Percentiles rank a stretch among this genome's conserved stretches.
These are phyloP conservation scores for Caenorhabditis sulstoni DNA, from an alignment of 2,888 invertebrate species.

Conservation along the genomic window DNA sequence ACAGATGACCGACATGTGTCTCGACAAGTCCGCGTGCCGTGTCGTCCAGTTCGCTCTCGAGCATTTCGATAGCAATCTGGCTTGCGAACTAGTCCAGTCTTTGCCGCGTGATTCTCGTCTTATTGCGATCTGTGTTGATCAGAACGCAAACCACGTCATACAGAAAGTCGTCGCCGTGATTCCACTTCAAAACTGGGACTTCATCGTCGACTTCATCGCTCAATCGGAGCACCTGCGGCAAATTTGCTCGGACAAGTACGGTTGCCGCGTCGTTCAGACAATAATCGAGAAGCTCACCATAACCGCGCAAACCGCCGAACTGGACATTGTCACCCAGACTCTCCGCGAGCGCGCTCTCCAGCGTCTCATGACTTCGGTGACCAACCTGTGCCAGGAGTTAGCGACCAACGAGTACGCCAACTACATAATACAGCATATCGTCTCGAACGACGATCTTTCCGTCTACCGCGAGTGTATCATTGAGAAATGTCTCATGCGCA, in stretches of 20 bases:
- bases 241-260: conserved; percentile 68
- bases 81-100: conserved; percentile 25
- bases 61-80: conserved; percentile 15
- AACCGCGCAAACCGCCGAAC: conserved; percentile 34
- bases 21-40: conserved; percentile 75
- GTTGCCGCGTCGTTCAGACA: conserved; percentile 68
- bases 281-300: conserved; percentile 67
- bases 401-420: conserved; percentile 77
- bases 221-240: conserved; percentile 35
- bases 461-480: conserved; percentile 71
- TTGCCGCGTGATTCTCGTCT: conserved; percentile 57
- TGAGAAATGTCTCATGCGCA: conserved; percentile 69
- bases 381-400: conserved; percentile 58
- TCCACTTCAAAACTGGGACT: conserved; percentile 47
- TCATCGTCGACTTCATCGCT: conserved; percentile 44
- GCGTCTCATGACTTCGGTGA: conserved; percentile 55
- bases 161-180: conserved; percentile 65
- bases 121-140: conserved; percentile 68
- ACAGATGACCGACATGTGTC: conserved; percentile 66
- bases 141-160: conserved; percentile 76
- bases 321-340: conserved; percentile 24
- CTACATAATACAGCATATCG: conserved; percentile 77
- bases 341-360: conserved; percentile 38
- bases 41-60: conserved; percentile 75
- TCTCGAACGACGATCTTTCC: conserved; percentile 59